Evolutionary conservation across 2,888 invertebrate species (phyloP).

Genomic region (Stenotaenia linearis): DNA sequence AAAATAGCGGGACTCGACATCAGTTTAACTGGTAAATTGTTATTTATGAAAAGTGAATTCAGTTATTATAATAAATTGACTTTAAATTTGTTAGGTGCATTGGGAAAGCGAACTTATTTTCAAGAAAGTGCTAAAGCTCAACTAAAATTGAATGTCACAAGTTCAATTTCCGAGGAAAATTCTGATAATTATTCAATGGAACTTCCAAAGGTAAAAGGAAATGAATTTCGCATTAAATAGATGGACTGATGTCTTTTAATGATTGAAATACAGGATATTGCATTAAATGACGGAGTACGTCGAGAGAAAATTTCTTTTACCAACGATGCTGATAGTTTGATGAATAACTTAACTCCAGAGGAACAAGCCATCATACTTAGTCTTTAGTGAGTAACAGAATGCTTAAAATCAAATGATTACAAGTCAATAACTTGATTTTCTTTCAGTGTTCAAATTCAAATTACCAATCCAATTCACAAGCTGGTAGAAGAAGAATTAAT

Average conservation of each 20-base stretch:
- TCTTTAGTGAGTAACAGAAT: not conserved
- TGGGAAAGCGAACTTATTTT: slow-evolving; percentile 85
- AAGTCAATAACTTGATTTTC: slow-evolving; percentile 36
- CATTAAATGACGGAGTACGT: not conserved
- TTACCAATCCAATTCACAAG: slow-evolving; percentile 72
- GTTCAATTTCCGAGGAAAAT: not conserved
- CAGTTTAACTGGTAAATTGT: slow-evolving; percentile 56
- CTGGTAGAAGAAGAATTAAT: slow-evolving; percentile 71
- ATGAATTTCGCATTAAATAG: not conserved
- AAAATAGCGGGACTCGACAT: slow-evolving; percentile 61
- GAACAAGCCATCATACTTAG: not conserved
- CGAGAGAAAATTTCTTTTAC: not conserved
- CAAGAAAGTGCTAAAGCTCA: slow-evolving; percentile 79
- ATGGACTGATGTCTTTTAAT: no score
- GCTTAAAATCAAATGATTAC: not conserved
- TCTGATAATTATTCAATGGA: not conserved
- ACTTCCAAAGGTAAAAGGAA: slow-evolving; percentile 35
- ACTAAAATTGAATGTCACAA: slow-evolving; percentile 54
- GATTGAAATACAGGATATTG: no score
- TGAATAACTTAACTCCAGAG: not conserved
- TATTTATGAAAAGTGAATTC: not conserved
- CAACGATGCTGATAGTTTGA: not conserved
- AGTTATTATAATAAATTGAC: not conserved
- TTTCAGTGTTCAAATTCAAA: slow-evolving; percentile 63
- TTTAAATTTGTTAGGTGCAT: slow-evolving; percentile 55